A percentile compares a stretch with the other conserved stretches of the same genome.
These are phyloP conservation scores for Crypturellus tataupa DNA, from an alignment of 2,797 vertebrate genomes.

Conservation along the genomic window DNA sequence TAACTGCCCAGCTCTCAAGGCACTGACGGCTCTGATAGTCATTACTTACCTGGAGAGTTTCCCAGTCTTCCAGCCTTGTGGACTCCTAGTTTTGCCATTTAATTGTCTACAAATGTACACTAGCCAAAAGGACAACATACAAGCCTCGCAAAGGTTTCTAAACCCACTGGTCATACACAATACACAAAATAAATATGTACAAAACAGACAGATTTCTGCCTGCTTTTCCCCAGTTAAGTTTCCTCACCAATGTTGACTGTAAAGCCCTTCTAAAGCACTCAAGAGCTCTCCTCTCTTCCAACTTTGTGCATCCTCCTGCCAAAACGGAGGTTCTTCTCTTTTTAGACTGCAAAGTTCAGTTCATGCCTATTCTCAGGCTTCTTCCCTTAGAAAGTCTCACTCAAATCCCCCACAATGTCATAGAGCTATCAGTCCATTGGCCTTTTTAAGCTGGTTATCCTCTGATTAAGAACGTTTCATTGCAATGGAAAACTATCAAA, in stretches of 20 bases:
- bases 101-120: background rate
- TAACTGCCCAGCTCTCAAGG: background rate
- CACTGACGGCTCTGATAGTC: background rate
- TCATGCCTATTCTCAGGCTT: background rate
- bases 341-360: background rate
- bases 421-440: background rate
- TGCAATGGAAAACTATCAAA: background rate
- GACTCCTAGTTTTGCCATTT: background rate
- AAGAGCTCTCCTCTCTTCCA: background rate
- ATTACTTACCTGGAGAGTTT: background rate
- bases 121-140: background rate
- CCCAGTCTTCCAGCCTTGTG: background rate
- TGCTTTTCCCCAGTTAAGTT: background rate
- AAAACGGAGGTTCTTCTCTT: background rate
- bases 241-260: background rate
- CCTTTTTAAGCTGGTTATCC: background rate
- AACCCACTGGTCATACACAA: background rate
- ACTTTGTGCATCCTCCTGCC: background rate
- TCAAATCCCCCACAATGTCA: background rate
- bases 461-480: background rate
- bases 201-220: background rate
- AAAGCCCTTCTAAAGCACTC: background rate
- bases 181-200: background rate
- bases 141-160: background rate
- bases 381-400: fast-evolving